Conservation (phyloP, 1,140 invertebrate species). For the Dreissena rostriformis region DNA sequence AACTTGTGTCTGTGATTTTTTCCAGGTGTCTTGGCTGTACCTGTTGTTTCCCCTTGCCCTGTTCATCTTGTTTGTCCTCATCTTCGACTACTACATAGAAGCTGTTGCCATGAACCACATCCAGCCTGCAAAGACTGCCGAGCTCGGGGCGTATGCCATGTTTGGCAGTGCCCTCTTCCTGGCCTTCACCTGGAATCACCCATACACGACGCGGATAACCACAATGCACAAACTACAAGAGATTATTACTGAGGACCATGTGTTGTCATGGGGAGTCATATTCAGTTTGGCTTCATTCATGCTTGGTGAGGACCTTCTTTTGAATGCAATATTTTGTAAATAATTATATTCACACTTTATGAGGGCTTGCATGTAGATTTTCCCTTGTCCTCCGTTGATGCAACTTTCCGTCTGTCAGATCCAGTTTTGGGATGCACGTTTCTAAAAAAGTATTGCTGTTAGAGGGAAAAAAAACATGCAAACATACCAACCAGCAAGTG, state of each 20-base stretch:
- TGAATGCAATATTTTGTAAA: no score
- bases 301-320: slow-evolving; percentile 78
- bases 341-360: neutral
- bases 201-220: slow-evolving; percentile 75
- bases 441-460: no score
- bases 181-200: slow-evolving; percentile 78
- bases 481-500: no score
- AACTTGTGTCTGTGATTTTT: slow-evolving; percentile 41
- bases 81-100: slow-evolving; percentile 83
- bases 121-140: slow-evolving; percentile 70
- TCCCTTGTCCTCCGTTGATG: no score
- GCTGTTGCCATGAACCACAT: slow-evolving; percentile 77
- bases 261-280: slow-evolving; percentile 81
- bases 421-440: no score
- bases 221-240: slow-evolving; percentile 74
- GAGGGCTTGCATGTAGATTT: no score
- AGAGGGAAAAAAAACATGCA: no score
- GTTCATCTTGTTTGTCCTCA: slow-evolving; percentile 80
- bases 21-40: slow-evolving; percentile 76
- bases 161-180: slow-evolving; percentile 76
- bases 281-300: slow-evolving; percentile 81
- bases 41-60: slow-evolving; percentile 80
- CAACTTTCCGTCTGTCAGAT: no score
- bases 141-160: slow-evolving; percentile 75
- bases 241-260: slow-evolving; percentile 81